phyloP scores from a whole-genome alignment of 2,797 vertebrate genomes.

The Hephaestus fuliginosus region DNA sequence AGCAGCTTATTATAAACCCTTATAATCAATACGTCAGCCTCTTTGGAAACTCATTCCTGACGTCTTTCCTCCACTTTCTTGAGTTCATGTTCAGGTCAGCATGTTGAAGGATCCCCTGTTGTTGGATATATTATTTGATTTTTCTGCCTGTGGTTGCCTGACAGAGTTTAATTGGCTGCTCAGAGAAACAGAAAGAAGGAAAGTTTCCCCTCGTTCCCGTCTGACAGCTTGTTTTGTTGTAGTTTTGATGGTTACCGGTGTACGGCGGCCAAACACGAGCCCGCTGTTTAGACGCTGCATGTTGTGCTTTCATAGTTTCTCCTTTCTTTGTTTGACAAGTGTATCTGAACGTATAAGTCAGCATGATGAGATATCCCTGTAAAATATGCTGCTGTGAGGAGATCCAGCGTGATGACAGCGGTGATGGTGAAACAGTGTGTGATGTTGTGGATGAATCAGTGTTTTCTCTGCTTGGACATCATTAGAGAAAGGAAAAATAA shows the following conservation, averaged over 20 bases:
- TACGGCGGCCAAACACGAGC: constrained; percentile 20
- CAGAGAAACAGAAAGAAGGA: neutral
- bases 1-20: constrained; percentile 7
- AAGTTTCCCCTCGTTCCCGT: neutral
- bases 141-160: neutral
- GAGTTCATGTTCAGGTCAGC: constrained; percentile 13
- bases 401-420: neutral
- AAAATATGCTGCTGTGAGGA: neutral
- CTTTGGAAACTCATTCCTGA: neutral
- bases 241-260: constrained; percentile 23
- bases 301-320: constrained; percentile 26
- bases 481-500: neutral
- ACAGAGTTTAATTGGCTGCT: constrained; percentile 12
- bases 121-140: neutral
- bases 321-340: constrained; percentile 29
- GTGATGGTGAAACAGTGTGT: neutral
- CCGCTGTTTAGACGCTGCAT: constrained; percentile 29
- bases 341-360: constrained; percentile 24
- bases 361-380: constrained; percentile 30
- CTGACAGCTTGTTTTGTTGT: constrained; percentile 17
- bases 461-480: neutral
- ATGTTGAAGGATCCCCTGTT: neutral
- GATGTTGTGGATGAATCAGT: constrained; percentile 9
- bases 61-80: neutral
- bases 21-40: neutral